Evolutionary conservation across 1,140 invertebrate species (phyloP), one percentile per base, ranked within the genome.

Genomic region (Drosophila pallidifrons): DNA sequence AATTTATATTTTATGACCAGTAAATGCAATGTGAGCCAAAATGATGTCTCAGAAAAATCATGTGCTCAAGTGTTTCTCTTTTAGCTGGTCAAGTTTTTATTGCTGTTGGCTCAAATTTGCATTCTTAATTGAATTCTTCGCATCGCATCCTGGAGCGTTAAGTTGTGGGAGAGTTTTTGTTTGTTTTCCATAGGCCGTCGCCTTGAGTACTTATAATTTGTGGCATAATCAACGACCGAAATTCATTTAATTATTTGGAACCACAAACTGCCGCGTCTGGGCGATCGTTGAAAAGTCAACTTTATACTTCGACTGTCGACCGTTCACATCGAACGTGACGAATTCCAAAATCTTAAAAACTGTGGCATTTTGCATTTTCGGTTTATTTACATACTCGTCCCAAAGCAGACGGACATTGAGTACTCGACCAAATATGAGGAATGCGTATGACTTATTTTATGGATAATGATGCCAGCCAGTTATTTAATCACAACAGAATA

Each of bases 391-490:
- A 55, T 47, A 63, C 32, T 11, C 43, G 30, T 49, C 58, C 55
- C 43, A 28, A n/a, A 47, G 58, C 70, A 68, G 54, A 30, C 55
- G 32, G 52, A 35, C 43, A 52, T 41, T 32, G 67, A 74, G 82
- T 82, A 38, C 35, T 10, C 35, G 66, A 35, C 81, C 61, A 66
- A 73, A 79, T 66, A 60, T 65, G 64, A 52, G 59, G 55, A 58
- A 55, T 75, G 72, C 69, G 79, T 77, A 82, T 77, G 82, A 88
- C n/a, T 83, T 88, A 87, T 87, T 87, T 87, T 87, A 45, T 80
- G 69, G 45, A 54, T 49, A 64, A 71, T 87, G 68, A 87, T 82
- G 72, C 66, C 79, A 79, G 68, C 52, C 54, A 47, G 15, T 47
- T 47, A 47, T 16, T 47, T 47, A 47, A 0, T 6, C 15, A 1